Base-by-base conservation (phyloP, 2,113 vertebrate genomes). In the Pseudorhombus dupliciocellatus region DNA sequence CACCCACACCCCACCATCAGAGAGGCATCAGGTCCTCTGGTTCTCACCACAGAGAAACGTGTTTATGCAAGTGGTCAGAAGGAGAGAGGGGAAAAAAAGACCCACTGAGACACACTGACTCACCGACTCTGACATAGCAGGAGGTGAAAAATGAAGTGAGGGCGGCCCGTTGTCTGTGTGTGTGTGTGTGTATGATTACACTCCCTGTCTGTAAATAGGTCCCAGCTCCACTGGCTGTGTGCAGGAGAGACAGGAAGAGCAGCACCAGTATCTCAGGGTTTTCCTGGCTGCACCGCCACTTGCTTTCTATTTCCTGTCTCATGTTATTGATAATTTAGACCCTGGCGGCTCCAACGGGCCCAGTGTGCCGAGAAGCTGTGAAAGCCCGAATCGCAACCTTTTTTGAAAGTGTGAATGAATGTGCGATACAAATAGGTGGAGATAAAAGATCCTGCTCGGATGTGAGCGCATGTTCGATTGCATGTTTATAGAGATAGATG, bases 261-360 rank as follows among this genome's bases (percentile, higher is more conserved):
- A 70, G 73, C 68, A 73, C 57, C 65, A 70, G 24, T 63, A 75
- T 82, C 84, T 75, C 80, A 64, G 65, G 83, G 73, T 83, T 89
- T 69, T 50, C 46, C 46, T 46, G 42, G 42, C 77, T 84, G 65
- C 59, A 76, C 22, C 57, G 55, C 57, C 75, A 78, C 81, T 82
- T 40, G 60, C 72, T 80, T 44, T 71, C 77, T 75, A 73, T 79
- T 84, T 87, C 84, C 83, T 73, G 75, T 63, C 74, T 77, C 84
- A 73, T 60, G 81, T 85, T 91, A 88, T 90, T 66, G 87, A 93
- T 91, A 82, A 90, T 92, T 92, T 76, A 91, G 81, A 90, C 72
- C 28, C 83, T 84, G 31, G 75, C 78, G 65, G 77, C 74, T 80
- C 54, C 70, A 66, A 54, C 66, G 61, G 71, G 73, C 71, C 69